These are phyloP conservation scores for Gobio gobio DNA, from an alignment of 2,113 vertebrate species.

Conservation along the genomic window DNA sequence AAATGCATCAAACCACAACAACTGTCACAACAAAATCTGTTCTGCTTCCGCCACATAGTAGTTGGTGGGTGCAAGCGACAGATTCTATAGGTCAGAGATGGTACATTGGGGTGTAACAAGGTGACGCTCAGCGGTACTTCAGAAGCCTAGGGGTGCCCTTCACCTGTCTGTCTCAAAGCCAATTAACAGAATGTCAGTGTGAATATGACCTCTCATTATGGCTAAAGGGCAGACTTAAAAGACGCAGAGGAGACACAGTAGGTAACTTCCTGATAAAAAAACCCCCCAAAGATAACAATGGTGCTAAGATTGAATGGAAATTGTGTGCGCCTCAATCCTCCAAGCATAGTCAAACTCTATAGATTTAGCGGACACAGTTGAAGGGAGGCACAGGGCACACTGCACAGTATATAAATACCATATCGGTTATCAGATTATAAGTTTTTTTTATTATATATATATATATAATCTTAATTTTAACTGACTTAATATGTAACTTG, in stretches of 20 bases:
- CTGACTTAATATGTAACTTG: neutral
- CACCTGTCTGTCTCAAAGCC: conserved; percentile 50
- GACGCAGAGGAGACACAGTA: conserved; percentile 30
- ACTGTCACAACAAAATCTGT: neutral
- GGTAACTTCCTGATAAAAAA: conserved; percentile 37
- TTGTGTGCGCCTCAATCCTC: neutral
- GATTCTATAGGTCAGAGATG: conserved; percentile 20
- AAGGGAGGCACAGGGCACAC: neutral
- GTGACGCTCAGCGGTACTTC: conserved; percentile 48
- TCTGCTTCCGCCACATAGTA: neutral
- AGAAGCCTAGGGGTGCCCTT: conserved; percentile 56
- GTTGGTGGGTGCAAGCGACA: neutral
- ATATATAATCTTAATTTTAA: too few species aligned
- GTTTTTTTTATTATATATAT: too few species aligned
- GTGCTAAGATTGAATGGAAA: neutral
- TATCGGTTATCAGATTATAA: too few species aligned
- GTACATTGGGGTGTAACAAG: conserved; percentile 1
- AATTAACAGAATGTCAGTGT: conserved; percentile 67
- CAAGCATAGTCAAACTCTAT: neutral
- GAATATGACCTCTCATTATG: conserved; percentile 59
- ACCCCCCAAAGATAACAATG: conserved; percentile 24
- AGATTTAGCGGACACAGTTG: neutral
- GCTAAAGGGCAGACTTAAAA: conserved; percentile 61
- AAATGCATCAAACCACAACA: neutral
- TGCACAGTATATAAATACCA: too few species aligned